Base-by-base conservation (phyloP, 2,113 vertebrate species). In the Lynx canadensis region DNA sequence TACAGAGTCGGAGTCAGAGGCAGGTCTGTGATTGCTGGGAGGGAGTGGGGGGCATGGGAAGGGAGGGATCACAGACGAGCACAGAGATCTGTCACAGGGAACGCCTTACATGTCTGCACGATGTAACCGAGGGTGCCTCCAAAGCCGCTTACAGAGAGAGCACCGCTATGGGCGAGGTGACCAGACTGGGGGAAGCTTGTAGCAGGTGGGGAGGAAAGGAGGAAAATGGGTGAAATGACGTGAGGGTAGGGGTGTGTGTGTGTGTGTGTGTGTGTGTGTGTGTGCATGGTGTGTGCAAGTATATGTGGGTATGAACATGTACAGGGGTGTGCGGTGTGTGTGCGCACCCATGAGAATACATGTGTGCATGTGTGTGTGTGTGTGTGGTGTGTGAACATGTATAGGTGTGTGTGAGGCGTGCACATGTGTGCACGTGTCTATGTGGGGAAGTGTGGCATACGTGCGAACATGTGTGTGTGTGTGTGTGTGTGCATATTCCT, bases 21-120 rank as follows among this genome's bases (percentile, higher is more conserved):
- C 45, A 5, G 74, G 2, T 18, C 41, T 31, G 45, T 18, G 74
- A 31, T 3, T 50, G 76, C 29, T 3, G 45, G 45, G 8, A 38
- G 36, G 69, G 45, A 27, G 15, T 7, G 7, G 16, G 7, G 25
- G 15, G 74, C 45, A 31, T 15, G 2, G 45, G 76, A 21, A 79
- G 45, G 76, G 50, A 33, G 45, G 45, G 45, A 16, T 18, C 16
- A 4, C 27, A 1, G 45, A 16, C 7, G 25, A 4, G 45, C 29
- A 8, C 27, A 7, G 41, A 18, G 4, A 10, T 16, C 29, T 27
- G 0, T 9, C 73, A 5, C 73, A 6, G 1, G 3, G 2, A 11
- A 5, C 45, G 1, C 15, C 27, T 78, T 9, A 29, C 38, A 7
- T 10, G 3, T 13, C 41, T 4, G 25, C 41, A 29, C 23, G 2